phyloP scores from a whole-genome alignment of 2,797 vertebrate species.

The Podarcis lilfordi region DNA sequence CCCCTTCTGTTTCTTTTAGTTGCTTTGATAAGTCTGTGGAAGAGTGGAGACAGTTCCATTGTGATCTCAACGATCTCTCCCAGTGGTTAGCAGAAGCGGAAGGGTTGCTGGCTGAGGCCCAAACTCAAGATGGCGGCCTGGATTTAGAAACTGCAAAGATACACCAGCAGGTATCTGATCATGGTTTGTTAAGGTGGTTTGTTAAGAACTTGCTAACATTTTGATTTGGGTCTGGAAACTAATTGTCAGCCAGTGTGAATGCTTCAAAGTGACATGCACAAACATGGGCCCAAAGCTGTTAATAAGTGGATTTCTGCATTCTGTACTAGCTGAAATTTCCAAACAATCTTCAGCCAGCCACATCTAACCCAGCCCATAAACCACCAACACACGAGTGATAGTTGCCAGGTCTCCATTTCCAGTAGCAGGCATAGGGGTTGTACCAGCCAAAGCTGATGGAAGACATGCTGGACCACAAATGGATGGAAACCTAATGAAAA shows the following conservation, averaged over 20 bases:
- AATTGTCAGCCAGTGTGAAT: neutral
- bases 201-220: neutral
- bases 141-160: conserved; percentile 80
- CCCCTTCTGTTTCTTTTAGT: conserved; percentile 59
- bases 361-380: neutral
- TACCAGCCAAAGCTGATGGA: neutral
- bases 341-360: neutral
- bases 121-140: conserved; percentile 79
- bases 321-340: neutral
- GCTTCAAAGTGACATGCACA: neutral
- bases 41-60: conserved; percentile 92
- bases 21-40: conserved; percentile 86
- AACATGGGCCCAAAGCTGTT: neutral
- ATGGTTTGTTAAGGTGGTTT: neutral
- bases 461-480: neutral
- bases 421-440: neutral
- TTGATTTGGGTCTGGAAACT: neutral
- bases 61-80: conserved; percentile 88
- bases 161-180: conserved; percentile 85
- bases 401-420: neutral
- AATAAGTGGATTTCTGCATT: neutral
- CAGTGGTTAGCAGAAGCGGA: conserved; percentile 90
- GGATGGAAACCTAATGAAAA: neutral
- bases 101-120: conserved; percentile 77
- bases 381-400: neutral